Evolutionary conservation across 2,888 invertebrate species (phyloP).

Genomic region (Ophion obscuratus): DNA sequence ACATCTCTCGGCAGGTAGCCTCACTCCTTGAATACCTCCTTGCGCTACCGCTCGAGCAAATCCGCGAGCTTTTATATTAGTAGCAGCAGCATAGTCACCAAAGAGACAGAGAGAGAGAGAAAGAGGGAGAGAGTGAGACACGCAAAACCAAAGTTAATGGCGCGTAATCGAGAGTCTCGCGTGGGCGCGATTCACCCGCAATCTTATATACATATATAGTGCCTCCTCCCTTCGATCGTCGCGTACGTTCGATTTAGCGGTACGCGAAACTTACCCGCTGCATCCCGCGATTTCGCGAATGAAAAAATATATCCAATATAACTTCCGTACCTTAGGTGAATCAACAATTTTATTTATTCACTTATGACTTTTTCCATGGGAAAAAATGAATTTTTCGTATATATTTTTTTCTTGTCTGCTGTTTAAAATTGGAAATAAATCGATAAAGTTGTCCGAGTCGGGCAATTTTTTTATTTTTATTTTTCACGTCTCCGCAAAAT

Average conservation of each 20-base stretch:
- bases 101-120: slow-evolving; percentile 42
- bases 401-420: no score
- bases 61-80: slow-evolving; percentile 46
- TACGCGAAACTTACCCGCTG: background rate
- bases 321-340: background rate
- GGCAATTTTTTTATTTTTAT: no score
- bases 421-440: no score
- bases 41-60: slow-evolving; percentile 58
- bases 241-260: slow-evolving; percentile 28
- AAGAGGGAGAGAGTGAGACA: slow-evolving; percentile 50
- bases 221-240: background rate
- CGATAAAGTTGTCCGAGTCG: no score
- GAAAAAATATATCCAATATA: background rate
- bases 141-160: slow-evolving; percentile 68
- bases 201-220: slow-evolving; percentile 8
- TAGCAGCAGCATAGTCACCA: slow-evolving; percentile 38
- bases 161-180: slow-evolving; percentile 70
- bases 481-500: no score
- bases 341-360: background rate
- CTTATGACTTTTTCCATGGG: no score
- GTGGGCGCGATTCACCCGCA: slow-evolving; percentile 68
- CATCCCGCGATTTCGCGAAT: background rate
- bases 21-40: slow-evolving; percentile 65
- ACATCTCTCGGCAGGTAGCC: slow-evolving; percentile 74
- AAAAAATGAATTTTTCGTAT: no score